Evolutionary conservation across 2,113 vertebrate genomes (phyloP).

Genomic region (Leptobrachium ailaonicum): DNA sequence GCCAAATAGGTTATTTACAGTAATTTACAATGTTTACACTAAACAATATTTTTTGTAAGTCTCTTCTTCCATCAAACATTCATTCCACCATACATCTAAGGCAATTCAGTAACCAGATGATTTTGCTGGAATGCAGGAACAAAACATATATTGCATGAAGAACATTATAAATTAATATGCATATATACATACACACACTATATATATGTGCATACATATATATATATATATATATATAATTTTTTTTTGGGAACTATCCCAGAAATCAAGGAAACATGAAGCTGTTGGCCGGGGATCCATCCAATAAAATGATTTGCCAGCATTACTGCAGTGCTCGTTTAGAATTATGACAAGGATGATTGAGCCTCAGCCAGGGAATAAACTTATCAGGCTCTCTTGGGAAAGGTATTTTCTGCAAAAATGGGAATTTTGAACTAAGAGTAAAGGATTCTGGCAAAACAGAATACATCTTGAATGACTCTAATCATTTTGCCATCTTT

Average conservation of each 20-base stretch:
- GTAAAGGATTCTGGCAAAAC: constrained; percentile 26
- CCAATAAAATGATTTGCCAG: constrained; percentile 60
- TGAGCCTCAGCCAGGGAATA: constrained; percentile 55
- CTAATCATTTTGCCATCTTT: constrained; percentile 34
- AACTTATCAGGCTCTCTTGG: constrained; percentile 55
- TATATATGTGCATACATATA: constrained; percentile 19
- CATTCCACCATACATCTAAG: no score
- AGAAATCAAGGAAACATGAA: constrained; percentile 62
- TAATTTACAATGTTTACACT: no score
- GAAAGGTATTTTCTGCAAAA: constrained; percentile 57
- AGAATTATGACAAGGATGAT: constrained; percentile 58
- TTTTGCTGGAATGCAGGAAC: constrained; percentile 51
- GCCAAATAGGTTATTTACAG: no score
- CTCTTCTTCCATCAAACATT: no score
- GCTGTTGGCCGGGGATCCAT: constrained; percentile 39
- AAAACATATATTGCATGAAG: constrained; percentile 50
- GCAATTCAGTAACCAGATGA: no score
- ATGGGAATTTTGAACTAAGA: constrained; percentile 48
- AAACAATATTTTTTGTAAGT: no score
- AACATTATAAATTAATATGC: constrained; percentile 10
- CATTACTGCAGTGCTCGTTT: constrained; percentile 59
- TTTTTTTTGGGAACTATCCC: constrained; percentile 52
- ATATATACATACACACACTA: constrained; percentile 9
- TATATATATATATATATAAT: constrained; percentile 4
- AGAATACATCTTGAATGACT: constrained; percentile 9